Base-by-base conservation (phyloP, 2,113 vertebrate genomes). In the Paramormyrops kingsleyae region DNA sequence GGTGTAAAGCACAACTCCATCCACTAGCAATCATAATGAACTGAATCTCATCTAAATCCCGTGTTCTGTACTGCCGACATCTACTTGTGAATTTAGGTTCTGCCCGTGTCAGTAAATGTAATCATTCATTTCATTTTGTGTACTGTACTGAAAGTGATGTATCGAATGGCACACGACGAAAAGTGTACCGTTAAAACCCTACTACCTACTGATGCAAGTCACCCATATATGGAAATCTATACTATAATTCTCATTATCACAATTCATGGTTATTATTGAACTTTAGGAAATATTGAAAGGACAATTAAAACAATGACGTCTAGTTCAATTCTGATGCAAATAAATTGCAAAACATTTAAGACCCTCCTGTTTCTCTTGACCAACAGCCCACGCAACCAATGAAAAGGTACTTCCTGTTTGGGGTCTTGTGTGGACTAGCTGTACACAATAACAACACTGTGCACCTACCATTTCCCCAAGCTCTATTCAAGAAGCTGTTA, bases 321-420 rank as follows among this genome's bases (percentile, higher is more conserved):
- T 49, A 49, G 49, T 49, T 49, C 10, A 13, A 49, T 44, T 50
- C 15, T 52, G 15, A 52, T 44, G 7, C 5, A 88, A 13, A 35
- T 87, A 62, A 35, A 21, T 47, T 47, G 31, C 74, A 83, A 8
- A 39, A 83, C 47, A 15, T 24, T 49, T 15, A 59, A 49, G 62
- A n/a, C 8, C 17, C 24, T n/a, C 24, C 77, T 15, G 1, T 49
- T 52, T 84, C 15, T 24, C 12, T 44, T 35, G 90, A 74, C 50
- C 77, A 89, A 90, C 90, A 96, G 95, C 94, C 92, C 49, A 90
- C 88, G 56, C 24, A 89, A 9, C 90, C 91, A 35, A 88, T 92
- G 83, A 95, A 95, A 74, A 92, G 42, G 1, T 97, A 97, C 91
- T 97, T 94, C 91, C 91, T 96, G 89, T 95, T 97, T 90, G 97